Base-by-base conservation (phyloP, 2,797 vertebrate species). In the Eulemur mongoz region DNA sequence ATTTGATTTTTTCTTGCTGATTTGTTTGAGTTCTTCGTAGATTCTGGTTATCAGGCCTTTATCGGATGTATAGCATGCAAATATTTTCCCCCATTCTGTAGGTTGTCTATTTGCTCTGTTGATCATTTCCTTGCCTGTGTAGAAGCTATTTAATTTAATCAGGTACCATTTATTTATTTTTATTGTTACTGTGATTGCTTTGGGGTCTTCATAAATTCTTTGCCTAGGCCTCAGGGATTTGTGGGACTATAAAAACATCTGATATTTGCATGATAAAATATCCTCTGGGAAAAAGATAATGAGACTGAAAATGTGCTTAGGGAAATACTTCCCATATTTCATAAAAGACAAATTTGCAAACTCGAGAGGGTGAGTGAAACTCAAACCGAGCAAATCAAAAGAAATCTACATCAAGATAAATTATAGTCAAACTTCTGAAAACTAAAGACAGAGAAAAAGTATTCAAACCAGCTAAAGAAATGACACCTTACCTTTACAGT, bases 381-480 rank as follows among this genome's bases (percentile, higher is more conserved):
- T 4, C 38, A 65, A 52, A 75, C 11, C 52, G 4, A 13, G 35
- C 30, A 92, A 76, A 82, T 40, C 22, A 65, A 78, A 63, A 69
- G 32, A 65, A 70, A 83, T 67, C 7, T 10, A 22, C 7, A 82
- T n/a, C 48, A 52, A 76, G 59, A 61, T 4, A 43, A 80, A 88
- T 75, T 15, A 91, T 12, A 65, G 10, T n/a, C 48, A 87, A 25
- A 48, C 20, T 73, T 75, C 76, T 75, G 2, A 67, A 80, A 87
- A 82, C 30, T 52, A 81, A 84, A 61, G 30, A 61, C 7, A 82
- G 86, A 59, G 85, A 32, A 83, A 92, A 88, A 61, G 45, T 61
- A 43, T 61, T 92, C 82, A 91, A 83, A 88, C 40, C 54, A 91
- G 5, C 38, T 79, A 89, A 40, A 69, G 32, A 94, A 94, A 63